phyloP scores from a whole-genome alignment of 2,797 vertebrate genomes.

The Sebastes trivittatus region DNA sequence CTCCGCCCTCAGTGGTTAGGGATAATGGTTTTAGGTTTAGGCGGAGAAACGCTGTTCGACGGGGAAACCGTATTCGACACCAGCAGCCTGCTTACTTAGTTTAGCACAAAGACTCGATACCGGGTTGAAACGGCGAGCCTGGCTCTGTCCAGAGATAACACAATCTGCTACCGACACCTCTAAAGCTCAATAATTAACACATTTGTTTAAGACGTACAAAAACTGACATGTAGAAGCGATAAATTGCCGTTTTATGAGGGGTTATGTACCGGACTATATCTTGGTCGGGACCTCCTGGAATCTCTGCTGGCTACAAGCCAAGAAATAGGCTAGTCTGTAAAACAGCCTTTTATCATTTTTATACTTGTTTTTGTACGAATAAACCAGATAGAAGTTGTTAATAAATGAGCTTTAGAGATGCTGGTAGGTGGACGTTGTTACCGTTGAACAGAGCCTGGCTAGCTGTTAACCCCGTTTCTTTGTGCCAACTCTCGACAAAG shows the following conservation, averaged over 20 bases:
- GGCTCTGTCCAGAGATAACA: neutral
- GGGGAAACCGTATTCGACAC: too few relatives aligned
- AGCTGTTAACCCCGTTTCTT: neutral
- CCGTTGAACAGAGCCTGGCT: neutral
- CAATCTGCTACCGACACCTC: neutral
- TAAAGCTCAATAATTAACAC: neutral
- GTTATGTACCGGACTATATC: neutral
- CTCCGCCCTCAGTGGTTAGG: too few relatives aligned
- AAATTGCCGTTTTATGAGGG: too few relatives aligned
- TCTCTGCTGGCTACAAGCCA: neutral
- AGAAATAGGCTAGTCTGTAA: neutral
- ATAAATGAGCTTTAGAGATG: neutral
- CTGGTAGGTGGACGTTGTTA: neutral
- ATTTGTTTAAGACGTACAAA: too few relatives aligned
- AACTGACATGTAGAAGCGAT: too few relatives aligned
- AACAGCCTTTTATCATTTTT: too few relatives aligned
- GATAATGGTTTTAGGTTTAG: neutral
- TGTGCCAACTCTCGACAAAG: neutral
- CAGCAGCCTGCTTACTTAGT: neutral
- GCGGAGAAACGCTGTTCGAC: too few relatives aligned
- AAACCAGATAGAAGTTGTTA: neutral
- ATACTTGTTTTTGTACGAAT: neutral
- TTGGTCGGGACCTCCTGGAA: neutral
- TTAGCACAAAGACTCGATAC: neutral
- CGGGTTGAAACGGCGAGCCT: neutral